These are phyloP conservation scores for Oophaga pumilio DNA, from an alignment of 2,113 vertebrate genomes.

Conservation along the genomic window DNA sequence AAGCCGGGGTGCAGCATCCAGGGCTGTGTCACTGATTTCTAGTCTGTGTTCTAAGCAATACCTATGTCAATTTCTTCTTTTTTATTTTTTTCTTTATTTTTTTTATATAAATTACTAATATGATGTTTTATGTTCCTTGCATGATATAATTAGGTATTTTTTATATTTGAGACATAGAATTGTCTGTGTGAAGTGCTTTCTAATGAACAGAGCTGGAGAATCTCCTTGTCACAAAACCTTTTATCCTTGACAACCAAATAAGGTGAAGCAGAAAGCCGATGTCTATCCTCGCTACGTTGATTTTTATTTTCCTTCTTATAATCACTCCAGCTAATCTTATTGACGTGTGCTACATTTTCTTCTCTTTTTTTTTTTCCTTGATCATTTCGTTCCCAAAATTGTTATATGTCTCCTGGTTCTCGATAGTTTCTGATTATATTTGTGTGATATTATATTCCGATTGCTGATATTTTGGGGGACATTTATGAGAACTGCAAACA, in stretches of 20 bases:
- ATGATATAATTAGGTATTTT: constrained; percentile 47
- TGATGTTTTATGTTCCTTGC: constrained; percentile 48
- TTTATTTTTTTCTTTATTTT: constrained; percentile 18
- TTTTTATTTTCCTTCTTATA: constrained; percentile 13
- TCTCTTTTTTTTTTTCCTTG: neutral
- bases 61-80: constrained; percentile 19
- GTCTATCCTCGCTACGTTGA: neutral
- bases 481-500: neutral
- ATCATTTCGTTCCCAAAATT: neutral
- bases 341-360: neutral
- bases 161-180: constrained; percentile 44
- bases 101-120: constrained; percentile 33
- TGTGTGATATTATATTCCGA: neutral
- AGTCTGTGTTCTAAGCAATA: constrained; percentile 53
- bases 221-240: constrained; percentile 15
- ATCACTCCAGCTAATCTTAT: neutral
- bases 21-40: neutral
- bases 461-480: neutral
- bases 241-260: constrained; percentile 30
- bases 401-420: neutral
- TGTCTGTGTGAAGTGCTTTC: constrained; percentile 25
- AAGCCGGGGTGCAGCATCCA: neutral
- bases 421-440: constrained; percentile 3
- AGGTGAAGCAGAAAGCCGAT: neutral
- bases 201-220: constrained; percentile 25